Evolutionary conservation across 1,140 invertebrate species (phyloP), one percentile per base, ranked within the genome.

Genomic region (Heliconius melpomene): DNA sequence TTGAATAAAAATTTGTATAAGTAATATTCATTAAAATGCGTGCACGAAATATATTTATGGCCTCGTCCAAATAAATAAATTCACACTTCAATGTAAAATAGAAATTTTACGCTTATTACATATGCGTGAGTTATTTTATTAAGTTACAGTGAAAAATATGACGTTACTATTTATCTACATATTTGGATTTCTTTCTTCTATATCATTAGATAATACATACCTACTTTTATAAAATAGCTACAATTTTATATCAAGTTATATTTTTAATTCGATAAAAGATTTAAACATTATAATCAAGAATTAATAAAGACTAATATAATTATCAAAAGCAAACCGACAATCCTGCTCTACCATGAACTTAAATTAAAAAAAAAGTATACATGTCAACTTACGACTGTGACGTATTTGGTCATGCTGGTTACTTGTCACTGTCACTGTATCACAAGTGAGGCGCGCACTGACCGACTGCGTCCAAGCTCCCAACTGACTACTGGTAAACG

Each of bases 401-500:
- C 60, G 85, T 87, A 85, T 87, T 81, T 87, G 75, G 84, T 88
- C 87, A 88, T 88, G 79, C 77, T 82, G 85, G 81, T 38, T 74
- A 70, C 75, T 78, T 77, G 74, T 75, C 82, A 85, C 82, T 83
- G 83, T 82, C 85, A 87, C 86, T 83, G 80, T 75, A 82, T 83
- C 84, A 84, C 82, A 81, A 73, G 79, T 75, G 77, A 72, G 75
- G 80, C 80, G 82, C 85, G 81, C 85, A 84, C 79, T 84, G 80
- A 81, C 80, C 82, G 86, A 77, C 80, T 86, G 87, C 84, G 83
- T 79, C 80, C 83, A 82, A 82, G 79, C 83, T 57, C 81, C 81
- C 84, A 83, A 84, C 86, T 83, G 85, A 89, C 89, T 83, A 81
- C 83, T 87, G 87, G 83, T 80, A 85, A 86, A 79, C 84, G 84